Conservation (phyloP, 2,113 vertebrate species). For the Cynoglossus semilaevis region DNA sequence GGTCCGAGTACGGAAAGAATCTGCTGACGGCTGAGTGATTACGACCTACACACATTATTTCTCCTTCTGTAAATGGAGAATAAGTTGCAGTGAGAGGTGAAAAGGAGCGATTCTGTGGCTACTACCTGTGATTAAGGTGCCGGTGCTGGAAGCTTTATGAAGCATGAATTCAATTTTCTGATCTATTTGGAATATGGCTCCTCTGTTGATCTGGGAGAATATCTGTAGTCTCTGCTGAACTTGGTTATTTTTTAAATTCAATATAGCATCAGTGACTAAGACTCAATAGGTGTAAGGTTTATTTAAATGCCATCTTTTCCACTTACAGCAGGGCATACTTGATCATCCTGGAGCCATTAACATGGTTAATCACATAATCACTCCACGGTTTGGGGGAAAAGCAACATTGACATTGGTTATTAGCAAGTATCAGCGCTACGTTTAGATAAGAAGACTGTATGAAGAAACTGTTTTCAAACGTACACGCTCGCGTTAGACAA, state of each 20-base stretch:
- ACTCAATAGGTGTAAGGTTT: conserved; percentile 5
- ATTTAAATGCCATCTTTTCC: neutral
- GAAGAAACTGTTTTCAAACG: too few species aligned
- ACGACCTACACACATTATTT: conserved; percentile 12
- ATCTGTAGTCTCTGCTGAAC: neutral
- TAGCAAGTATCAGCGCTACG: too few species aligned
- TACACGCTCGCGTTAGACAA: too few species aligned
- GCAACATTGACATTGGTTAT: too few species aligned
- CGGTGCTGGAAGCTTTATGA: conserved; percentile 30
- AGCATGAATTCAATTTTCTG: conserved; percentile 41
- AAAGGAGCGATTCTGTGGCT: conserved; percentile 18
- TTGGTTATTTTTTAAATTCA: conserved; percentile 27
- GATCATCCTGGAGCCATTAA: too few species aligned
- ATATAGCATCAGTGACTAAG: neutral
- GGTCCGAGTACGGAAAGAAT: neutral
- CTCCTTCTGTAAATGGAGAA: conserved; percentile 3
- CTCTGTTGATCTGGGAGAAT: conserved; percentile 12
- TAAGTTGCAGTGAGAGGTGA: conserved; percentile 32
- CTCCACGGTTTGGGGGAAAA: too few species aligned
- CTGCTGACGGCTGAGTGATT: conserved; percentile 21
- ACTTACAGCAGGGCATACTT: too few species aligned
- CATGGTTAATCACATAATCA: too few species aligned
- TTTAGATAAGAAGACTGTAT: too few species aligned
- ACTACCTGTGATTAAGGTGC: conserved; percentile 29
- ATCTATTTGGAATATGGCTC: conserved; percentile 35